These are phyloP conservation scores for Leptinotarsa haldemani DNA, from an alignment of 2,888 invertebrate genomes.

Conservation along the genomic window DNA sequence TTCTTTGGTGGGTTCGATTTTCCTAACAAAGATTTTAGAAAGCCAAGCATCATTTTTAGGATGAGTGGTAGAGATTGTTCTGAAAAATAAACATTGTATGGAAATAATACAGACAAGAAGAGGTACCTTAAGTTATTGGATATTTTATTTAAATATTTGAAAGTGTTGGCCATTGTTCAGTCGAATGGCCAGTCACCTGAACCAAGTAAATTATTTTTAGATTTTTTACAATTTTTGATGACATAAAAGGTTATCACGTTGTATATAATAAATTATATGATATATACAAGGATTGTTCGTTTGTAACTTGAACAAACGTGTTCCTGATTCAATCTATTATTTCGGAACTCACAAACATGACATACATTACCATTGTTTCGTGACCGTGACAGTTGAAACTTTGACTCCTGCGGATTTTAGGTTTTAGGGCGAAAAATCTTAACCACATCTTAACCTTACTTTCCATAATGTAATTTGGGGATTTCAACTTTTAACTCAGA, in stretches of 20 bases:
- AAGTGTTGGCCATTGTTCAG: slow-evolving; percentile 57
- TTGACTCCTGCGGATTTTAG: no score
- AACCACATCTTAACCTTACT: no score
- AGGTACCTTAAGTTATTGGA: slow-evolving; percentile 57
- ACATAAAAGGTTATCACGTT: slow-evolving; percentile 54
- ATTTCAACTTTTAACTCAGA: no score
- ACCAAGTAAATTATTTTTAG: slow-evolving; percentile 47
- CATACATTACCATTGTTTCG: not conserved
- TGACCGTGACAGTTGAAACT: no score
- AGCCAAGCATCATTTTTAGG: slow-evolving; percentile 82
- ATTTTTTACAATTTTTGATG: slow-evolving; percentile 47
- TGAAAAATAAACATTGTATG: slow-evolving; percentile 39
- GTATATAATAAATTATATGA: slow-evolving; percentile 1
- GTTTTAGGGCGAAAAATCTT: no score
- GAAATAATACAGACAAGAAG: slow-evolving; percentile 10
- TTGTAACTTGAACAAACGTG: not conserved
- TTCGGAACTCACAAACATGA: no score
- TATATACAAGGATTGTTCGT: not conserved
- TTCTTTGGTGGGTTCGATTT: slow-evolving; percentile 94
- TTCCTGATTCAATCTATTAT: no score
- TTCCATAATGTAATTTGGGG: no score
- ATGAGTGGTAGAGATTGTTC: slow-evolving; percentile 61
- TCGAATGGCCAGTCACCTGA: slow-evolving; percentile 24
- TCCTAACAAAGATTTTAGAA: slow-evolving; percentile 87
- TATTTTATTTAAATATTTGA: slow-evolving; percentile 56